These are phyloP conservation scores for Ochotona princeps DNA, from an alignment of 2,113 vertebrate genomes.

Conservation along the genomic window DNA sequence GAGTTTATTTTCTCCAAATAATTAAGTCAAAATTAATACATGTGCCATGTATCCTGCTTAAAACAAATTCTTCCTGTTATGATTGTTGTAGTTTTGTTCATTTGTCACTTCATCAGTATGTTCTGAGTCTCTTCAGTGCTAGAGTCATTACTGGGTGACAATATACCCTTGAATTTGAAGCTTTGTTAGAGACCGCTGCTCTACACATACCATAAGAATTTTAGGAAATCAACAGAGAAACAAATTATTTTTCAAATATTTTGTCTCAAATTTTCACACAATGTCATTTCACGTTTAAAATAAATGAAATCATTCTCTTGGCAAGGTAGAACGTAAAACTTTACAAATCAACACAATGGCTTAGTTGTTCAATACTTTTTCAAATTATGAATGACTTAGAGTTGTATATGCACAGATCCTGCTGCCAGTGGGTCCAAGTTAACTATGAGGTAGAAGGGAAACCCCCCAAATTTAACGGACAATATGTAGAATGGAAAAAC, in stretches of 20 bases:
- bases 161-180: neutral
- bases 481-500: too few relatives aligned
- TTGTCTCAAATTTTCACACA: neutral
- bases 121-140: neutral
- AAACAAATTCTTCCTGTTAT: neutral
- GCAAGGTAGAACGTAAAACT: neutral
- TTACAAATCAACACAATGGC: constrained; percentile 14
- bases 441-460: constrained; percentile 35
- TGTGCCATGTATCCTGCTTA: neutral
- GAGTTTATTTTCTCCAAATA: neutral
- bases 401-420: constrained; percentile 6
- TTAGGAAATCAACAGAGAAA: neutral
- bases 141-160: neutral
- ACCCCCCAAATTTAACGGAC: too few relatives aligned
- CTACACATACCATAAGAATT: neutral
- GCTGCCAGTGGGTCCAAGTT: constrained; percentile 57
- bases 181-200: neutral
- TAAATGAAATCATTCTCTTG: neutral
- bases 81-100: neutral
- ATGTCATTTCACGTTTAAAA: constrained; percentile 32
- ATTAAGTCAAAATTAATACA: neutral
- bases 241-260: neutral
- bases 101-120: neutral
- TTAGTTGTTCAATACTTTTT: constrained; percentile 29
- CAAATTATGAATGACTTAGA: constrained; percentile 30